These are phyloP conservation scores for Lethenteron reissneri DNA, from an alignment of 2,113 vertebrate genomes.

Conservation along the genomic window DNA sequence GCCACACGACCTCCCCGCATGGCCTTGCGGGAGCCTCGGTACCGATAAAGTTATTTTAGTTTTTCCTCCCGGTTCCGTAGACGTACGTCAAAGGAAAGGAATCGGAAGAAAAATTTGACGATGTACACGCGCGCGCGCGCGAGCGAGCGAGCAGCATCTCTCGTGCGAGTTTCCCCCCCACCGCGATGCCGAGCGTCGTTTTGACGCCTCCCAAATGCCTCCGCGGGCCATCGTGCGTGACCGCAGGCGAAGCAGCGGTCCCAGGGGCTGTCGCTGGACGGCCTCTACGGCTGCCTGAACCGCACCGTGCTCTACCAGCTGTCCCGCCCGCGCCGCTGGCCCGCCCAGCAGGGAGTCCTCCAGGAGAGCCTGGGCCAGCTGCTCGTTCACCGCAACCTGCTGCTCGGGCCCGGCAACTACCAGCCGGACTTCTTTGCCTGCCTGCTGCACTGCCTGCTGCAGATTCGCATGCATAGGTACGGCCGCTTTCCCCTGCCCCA, in stretches of 20 bases:
- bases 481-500: neutral
- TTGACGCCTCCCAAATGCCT: no score
- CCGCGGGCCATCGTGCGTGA: no score
- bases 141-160: no score
- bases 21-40: no score
- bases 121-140: no score
- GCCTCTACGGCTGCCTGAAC: conserved; percentile 88
- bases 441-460: conserved; percentile 81
- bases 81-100: no score
- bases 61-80: no score
- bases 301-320: conserved; percentile 94
- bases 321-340: conserved; percentile 74
- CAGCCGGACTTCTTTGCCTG: conserved; percentile 95
- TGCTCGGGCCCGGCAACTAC: conserved; percentile 82
- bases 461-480: conserved; percentile 69
- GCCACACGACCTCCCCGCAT: no score
- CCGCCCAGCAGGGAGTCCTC: conserved; percentile 81
- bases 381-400: conserved; percentile 79
- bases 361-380: conserved; percentile 68
- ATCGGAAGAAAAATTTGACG: no score
- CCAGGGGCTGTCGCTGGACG: conserved; percentile 71
- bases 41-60: no score
- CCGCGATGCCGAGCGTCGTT: no score
- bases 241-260: conserved; percentile 72
- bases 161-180: no score